phyloP scores from a whole-genome alignment of 2,797 vertebrate genomes.

The Sorex maritimensis region DNA sequence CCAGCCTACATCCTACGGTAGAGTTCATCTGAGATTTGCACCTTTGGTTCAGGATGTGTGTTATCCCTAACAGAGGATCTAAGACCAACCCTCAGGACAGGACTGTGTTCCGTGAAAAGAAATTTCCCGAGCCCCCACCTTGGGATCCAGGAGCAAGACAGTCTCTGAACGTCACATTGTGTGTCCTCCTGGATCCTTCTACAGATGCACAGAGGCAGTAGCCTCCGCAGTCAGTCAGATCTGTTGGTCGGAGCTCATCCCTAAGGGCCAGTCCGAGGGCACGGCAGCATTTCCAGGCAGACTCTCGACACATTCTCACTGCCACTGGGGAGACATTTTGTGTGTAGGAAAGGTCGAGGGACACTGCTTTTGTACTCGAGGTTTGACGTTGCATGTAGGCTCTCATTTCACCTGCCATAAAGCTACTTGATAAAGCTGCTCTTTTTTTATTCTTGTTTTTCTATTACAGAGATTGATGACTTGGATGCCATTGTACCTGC shows the following conservation, averaged over 20 bases:
- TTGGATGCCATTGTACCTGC: slow-evolving; percentile 94
- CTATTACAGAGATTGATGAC: slow-evolving; percentile 92
- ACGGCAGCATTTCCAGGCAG: slow-evolving; percentile 12
- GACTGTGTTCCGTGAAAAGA: background rate
- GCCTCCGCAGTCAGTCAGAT: background rate
- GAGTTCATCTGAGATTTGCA: background rate
- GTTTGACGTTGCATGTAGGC: slow-evolving; percentile 15
- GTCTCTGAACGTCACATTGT: background rate
- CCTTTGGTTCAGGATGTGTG: background rate
- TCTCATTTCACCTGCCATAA: slow-evolving; percentile 51
- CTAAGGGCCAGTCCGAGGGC: background rate
- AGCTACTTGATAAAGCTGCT: slow-evolving; percentile 40
- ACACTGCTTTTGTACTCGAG: slow-evolving; percentile 26
- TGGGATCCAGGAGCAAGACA: background rate
- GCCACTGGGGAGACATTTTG: background rate
- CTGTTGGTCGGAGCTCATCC: slow-evolving; percentile 8
- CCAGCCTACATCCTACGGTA: background rate
- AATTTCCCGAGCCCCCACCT: slow-evolving; percentile 22
- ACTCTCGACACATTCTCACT: background rate
- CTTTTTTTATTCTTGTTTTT: slow-evolving; percentile 72
- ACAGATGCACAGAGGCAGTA: background rate
- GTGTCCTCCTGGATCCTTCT: background rate
- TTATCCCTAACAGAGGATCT: background rate
- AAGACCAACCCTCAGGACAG: background rate
- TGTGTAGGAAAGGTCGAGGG: too few relatives aligned